A percentile compares a stretch with the other conserved stretches of the same genome.
phyloP scores from a whole-genome alignment of 2,888 invertebrate genomes.

The Heliconius ethilla region DNA sequence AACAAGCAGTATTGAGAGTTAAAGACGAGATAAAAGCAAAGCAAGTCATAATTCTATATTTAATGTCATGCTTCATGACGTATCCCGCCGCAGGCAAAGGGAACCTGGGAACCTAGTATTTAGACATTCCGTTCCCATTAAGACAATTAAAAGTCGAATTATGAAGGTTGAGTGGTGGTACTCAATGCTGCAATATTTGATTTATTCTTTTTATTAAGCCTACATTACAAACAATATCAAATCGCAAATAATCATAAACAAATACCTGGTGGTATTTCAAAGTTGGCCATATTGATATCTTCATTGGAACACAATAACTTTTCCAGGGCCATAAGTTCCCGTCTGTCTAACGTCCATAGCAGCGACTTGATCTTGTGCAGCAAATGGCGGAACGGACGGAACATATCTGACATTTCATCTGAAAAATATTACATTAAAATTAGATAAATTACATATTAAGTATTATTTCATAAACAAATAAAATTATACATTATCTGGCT shows the following conservation, averaged over 20 bases:
- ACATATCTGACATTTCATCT: slow-evolving; percentile 96
- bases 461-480: too few relatives aligned
- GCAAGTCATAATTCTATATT: not conserved
- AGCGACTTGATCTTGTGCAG: slow-evolving; percentile 95
- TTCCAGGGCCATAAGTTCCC: slow-evolving; percentile 93
- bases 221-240: not conserved
- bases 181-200: too few relatives aligned
- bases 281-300: slow-evolving; percentile 81
- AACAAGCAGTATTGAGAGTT: not conserved
- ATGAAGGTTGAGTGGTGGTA: too few relatives aligned
- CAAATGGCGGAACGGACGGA: slow-evolving; percentile 94
- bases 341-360: slow-evolving; percentile 91
- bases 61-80: not conserved
- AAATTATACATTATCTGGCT: not conserved
- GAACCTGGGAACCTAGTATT: not conserved
- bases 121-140: too few relatives aligned
- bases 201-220: not conserved
- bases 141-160: too few relatives aligned
- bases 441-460: not conserved
- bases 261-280: slow-evolving; percentile 70
- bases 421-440: slow-evolving; percentile 54
- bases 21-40: too few relatives aligned
- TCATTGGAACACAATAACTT: slow-evolving; percentile 95
- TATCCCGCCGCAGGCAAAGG: not conserved
- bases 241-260: not conserved